phyloP scores from a whole-genome alignment of 2,888 invertebrate genomes.

The Clunio marinus region DNA sequence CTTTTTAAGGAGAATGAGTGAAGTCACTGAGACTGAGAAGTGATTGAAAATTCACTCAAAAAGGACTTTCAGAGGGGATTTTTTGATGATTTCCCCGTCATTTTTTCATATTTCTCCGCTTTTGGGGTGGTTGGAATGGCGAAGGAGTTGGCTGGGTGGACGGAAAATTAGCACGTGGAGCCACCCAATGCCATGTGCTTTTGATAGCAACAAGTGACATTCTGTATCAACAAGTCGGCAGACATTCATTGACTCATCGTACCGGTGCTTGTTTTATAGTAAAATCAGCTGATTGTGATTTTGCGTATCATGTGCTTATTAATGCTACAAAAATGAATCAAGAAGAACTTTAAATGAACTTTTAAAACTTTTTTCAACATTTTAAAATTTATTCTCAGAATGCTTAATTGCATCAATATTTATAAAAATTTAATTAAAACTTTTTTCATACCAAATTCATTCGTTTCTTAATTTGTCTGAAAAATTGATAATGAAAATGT shows the following conservation, averaged over 20 bases:
- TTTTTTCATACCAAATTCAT: no score
- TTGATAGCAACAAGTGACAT: constrained; percentile 13
- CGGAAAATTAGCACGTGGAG: background rate
- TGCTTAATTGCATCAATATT: no score
- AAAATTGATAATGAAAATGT: no score
- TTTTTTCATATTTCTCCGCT: constrained; percentile 1
- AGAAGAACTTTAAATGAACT: no score
- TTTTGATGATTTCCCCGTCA: background rate
- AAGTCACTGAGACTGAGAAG: constrained; percentile 1
- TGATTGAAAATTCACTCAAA: constrained; percentile 3
- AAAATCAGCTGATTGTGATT: constrained; percentile 33
- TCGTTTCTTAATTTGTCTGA: no score
- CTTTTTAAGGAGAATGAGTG: background rate
- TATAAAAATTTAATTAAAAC: no score
- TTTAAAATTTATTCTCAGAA: no score
- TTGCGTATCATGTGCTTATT: no score
- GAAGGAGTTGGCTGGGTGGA: background rate
- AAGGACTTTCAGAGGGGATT: background rate
- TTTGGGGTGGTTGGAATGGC: background rate
- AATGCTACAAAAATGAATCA: no score
- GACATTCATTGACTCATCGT: constrained; percentile 23
- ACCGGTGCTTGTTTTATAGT: background rate
- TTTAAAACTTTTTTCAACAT: no score
- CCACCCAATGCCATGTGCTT: constrained; percentile 18
- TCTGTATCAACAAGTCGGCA: background rate